A percentile compares a stretch with the other conserved stretches of the same genome.
Conservation (phyloP, 2,797 vertebrate genomes). For the Danio jaintianensis region DNA sequence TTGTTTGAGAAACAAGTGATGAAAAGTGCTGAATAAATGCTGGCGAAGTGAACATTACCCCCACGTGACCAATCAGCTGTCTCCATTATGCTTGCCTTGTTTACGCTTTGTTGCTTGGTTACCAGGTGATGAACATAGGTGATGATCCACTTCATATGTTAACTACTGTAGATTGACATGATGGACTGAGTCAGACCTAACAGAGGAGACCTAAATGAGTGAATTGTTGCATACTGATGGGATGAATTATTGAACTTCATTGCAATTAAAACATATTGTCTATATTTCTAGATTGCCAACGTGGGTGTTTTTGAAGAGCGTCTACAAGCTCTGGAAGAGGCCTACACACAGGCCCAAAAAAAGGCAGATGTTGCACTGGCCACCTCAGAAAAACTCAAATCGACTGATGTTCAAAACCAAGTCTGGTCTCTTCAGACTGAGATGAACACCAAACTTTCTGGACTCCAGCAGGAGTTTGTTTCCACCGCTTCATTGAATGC, state of each 20-base stretch:
- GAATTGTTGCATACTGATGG: neutral
- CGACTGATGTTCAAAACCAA: constrained; percentile 51
- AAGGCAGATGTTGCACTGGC: constrained; percentile 49
- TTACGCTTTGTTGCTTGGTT: neutral
- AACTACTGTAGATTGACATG: no score
- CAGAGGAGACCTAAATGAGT: neutral
- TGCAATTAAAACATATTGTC: neutral
- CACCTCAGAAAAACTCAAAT: constrained; percentile 50
- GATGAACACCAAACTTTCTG: constrained; percentile 50
- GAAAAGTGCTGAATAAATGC: no score
- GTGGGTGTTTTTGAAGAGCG: constrained; percentile 54
- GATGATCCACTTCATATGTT: no score
- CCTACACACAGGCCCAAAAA: constrained; percentile 54
- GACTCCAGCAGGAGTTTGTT: constrained; percentile 58
- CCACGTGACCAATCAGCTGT: no score
- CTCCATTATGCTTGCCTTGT: no score
- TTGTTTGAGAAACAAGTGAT: no score
- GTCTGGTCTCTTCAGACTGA: constrained; percentile 51
- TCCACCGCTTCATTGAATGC: constrained; percentile 52
- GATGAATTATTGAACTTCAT: neutral
- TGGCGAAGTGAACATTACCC: no score
- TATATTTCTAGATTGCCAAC: constrained; percentile 40
- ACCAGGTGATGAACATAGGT: no score
- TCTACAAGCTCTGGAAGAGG: constrained; percentile 50
- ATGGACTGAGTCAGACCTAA: neutral